Base-by-base conservation (phyloP, 2,888 invertebrate genomes). In the Tipula unca region DNA sequence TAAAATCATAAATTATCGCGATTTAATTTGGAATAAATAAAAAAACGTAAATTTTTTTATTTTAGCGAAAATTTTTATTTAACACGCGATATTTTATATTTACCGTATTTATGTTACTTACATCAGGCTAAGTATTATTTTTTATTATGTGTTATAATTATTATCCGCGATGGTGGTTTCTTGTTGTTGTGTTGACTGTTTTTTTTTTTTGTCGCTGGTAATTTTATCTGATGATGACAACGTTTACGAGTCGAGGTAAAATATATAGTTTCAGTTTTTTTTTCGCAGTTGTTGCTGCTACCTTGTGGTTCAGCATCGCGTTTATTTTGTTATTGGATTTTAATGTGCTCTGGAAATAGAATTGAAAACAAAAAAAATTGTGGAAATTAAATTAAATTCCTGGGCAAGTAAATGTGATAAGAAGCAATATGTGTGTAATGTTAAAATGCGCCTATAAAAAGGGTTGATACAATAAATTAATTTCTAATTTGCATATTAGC, bases 131-230 rank as follows among this genome's bases (percentile, higher is more conserved):
- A 69, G 69, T 69, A 25, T 69, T 13, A 69, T 69, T 25, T 69
- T 69, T 69, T 69, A 69, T 69, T 69, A 69, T 69, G 69, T 69
- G 69, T 69, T 69, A 69, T 69, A 69, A 69, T 69, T 69, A 69
- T 69, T 25, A 69, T 20, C 25, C 69, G 69, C 69, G 69, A 69
- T 25, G 69, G 69, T 25, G 20, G 69, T 54, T 54, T 13, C 10
- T 54, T 54, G 48, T 20, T 54, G 48, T 54, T 54, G 48, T 39
- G 13, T 48, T n/a, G 48, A 48, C 20, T 25, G 25, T 17, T n/a
- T 32, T 32, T 32, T 54, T n/a, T 54, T 54, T 54, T 17, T 17
- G 17, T n/a, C 20, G 48, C 48, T 17, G 48, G 5, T 6, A 54
- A 17, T 54, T 69, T 69, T 25, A 25, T 25, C 20, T 69, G 69